phyloP scores from a whole-genome alignment of 2,797 vertebrate species.

The Falco berigora region DNA sequence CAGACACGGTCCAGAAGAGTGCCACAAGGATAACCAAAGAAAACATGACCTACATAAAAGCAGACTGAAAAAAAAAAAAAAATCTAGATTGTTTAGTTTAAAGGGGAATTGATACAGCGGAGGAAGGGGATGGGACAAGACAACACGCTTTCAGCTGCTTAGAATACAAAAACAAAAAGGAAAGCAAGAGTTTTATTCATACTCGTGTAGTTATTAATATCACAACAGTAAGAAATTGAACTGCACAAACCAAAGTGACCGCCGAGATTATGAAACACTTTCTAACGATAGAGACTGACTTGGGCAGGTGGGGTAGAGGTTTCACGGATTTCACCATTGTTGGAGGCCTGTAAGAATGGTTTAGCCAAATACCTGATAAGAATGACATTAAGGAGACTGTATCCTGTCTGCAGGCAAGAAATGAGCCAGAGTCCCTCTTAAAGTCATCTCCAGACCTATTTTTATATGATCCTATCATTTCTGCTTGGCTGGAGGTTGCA shows the following conservation, averaged over 20 bases:
- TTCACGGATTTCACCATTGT: background rate
- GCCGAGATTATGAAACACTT: background rate
- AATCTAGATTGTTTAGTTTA: background rate
- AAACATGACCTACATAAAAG: slow-evolving; percentile 1
- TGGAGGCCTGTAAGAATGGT: background rate
- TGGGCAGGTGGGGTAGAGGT: background rate
- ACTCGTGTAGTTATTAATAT: background rate
- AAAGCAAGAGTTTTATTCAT: background rate
- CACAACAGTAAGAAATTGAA: background rate
- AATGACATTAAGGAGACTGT: background rate
- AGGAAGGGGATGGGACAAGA: background rate
- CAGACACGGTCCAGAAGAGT: background rate
- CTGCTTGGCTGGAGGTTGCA: slow-evolving; percentile 23
- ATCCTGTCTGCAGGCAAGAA: background rate
- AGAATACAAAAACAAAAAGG: background rate
- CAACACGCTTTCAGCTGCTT: background rate
- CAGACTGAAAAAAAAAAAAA: background rate
- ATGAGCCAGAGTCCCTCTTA: background rate
- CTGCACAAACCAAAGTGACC: background rate
- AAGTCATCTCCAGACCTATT: slow-evolving; percentile 10
- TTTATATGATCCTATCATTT: slow-evolving; percentile 14
- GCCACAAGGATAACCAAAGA: background rate
- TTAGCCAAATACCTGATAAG: background rate
- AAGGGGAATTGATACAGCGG: background rate
- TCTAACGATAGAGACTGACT: background rate